Conservation (phyloP, 1,140 invertebrate species). For the Phthorimaea operculella region DNA sequence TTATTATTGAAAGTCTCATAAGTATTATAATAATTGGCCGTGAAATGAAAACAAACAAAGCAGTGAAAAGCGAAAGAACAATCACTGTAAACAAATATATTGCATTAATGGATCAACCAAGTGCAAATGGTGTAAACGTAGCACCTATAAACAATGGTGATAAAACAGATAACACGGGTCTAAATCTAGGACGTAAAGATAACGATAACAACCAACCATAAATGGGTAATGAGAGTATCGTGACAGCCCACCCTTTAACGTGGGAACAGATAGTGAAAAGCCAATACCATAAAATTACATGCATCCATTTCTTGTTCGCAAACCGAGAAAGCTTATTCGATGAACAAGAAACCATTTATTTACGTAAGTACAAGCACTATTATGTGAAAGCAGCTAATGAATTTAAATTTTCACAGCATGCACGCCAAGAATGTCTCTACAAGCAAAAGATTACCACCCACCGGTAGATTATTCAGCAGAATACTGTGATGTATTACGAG, state of each 20-base stretch:
- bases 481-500: conserved; percentile 46
- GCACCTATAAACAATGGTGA: neutral
- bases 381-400: conserved; percentile 3
- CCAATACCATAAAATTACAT: neutral
- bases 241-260: neutral
- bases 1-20: no score
- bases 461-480: conserved; percentile 31
- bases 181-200: conserved; percentile 18
- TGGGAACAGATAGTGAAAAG: neutral
- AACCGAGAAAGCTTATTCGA: neutral
- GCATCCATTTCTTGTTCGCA: no score
- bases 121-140: neutral
- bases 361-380: neutral
- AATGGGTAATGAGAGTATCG: conserved; percentile 1
- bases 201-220: conserved; percentile 6
- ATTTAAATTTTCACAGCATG: conserved; percentile 19
- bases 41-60: no score
- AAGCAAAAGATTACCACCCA: conserved; percentile 32
- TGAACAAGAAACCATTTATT: neutral
- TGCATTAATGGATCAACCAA: no score
- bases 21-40: no score
- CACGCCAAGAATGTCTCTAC: conserved; percentile 23
- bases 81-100: no score
- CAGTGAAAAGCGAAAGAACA: no score
- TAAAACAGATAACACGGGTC: conserved; percentile 12